These are phyloP conservation scores for Aegotheles bennettii DNA, from an alignment of 2,113 vertebrate genomes.

Conservation along the genomic window DNA sequence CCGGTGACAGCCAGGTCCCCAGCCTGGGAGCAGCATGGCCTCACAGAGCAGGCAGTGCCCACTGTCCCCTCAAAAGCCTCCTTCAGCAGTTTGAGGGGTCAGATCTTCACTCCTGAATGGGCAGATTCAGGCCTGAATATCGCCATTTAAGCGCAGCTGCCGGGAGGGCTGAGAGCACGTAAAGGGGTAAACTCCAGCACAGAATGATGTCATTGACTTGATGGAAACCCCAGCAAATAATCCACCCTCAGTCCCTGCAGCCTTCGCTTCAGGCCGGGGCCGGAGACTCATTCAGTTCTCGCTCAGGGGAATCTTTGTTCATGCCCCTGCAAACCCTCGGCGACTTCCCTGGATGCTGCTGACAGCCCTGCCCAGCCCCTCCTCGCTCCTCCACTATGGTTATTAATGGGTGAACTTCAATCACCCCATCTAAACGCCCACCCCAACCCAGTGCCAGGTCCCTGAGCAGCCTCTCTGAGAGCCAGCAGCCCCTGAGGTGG, in stretches of 20 bases:
- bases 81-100: constrained; percentile 11
- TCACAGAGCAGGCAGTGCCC: neutral
- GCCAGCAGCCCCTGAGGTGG: fast-evolving
- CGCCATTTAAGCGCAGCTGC: constrained; percentile 44
- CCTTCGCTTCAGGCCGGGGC: neutral
- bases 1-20: fast-evolving
- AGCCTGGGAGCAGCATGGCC: fast-evolving
- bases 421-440: neutral
- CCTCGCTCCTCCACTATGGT: fast-evolving
- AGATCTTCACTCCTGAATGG: constrained; percentile 15
- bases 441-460: fast-evolving
- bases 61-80: neutral
- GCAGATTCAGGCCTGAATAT: constrained; percentile 51
- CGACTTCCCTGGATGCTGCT: neutral
- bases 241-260: neutral
- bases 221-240: constrained; percentile 17
- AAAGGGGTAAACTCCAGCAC: constrained; percentile 11
- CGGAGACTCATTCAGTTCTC: neutral
- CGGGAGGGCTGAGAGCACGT: neutral
- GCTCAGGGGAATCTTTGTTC: neutral
- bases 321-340: neutral
- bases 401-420: neutral
- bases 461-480: neutral
- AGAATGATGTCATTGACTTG: constrained; percentile 21
- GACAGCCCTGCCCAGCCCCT: neutral